Conservation (phyloP, 2,797 vertebrate species). For the Eupleurogrammus muticus region DNA sequence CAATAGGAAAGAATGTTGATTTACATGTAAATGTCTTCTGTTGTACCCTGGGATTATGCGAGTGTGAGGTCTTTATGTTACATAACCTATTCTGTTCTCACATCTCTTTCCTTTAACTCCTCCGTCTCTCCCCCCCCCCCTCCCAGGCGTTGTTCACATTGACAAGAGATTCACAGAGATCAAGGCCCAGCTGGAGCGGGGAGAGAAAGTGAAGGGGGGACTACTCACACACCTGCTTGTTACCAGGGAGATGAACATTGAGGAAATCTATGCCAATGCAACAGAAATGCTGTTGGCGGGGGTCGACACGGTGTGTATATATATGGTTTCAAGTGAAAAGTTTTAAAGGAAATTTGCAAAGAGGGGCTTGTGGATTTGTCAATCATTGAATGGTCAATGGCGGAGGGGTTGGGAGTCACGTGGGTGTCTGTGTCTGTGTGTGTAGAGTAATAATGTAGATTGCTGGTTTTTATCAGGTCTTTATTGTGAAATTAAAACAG, state of each 20-base stretch:
- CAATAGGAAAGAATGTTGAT: constrained; percentile 52
- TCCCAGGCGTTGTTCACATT: constrained; percentile 90
- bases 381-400: too few species aligned
- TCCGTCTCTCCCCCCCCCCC: too few species aligned
- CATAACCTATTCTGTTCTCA: constrained; percentile 45
- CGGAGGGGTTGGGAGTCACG: too few species aligned
- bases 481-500: background rate
- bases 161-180: constrained; percentile 87
- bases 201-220: constrained; percentile 87
- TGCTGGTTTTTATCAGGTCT: constrained; percentile 18
- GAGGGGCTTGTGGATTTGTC: constrained; percentile 68
- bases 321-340: too few species aligned
- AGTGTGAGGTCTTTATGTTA: constrained; percentile 54
- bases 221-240: constrained; percentile 90
- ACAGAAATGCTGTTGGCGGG: constrained; percentile 96
- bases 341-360: too few species aligned
- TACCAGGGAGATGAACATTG: constrained; percentile 88
- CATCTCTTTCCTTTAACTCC: constrained; percentile 16
- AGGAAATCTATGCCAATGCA: constrained; percentile 94
- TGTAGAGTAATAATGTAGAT: constrained; percentile 29
- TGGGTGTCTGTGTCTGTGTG: constrained; percentile 39
- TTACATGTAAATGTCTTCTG: constrained; percentile 56
- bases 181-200: constrained; percentile 81
- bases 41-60: constrained; percentile 41
- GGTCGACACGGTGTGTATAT: constrained; percentile 89